Conservation (phyloP, 2,888 invertebrate genomes). For the Ceramica pisi region DNA sequence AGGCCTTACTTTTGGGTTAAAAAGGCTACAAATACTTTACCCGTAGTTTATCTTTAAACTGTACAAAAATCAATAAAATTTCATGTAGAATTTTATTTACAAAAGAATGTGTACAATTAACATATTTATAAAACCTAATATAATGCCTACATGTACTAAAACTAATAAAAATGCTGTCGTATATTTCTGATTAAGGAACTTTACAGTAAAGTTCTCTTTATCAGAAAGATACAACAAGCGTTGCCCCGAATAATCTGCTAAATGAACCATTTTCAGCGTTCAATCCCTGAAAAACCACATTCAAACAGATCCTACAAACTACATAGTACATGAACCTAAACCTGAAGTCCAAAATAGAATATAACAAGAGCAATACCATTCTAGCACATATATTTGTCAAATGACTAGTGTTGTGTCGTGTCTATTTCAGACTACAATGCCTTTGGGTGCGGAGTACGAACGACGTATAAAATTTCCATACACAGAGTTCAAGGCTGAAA, state of each 20-base stretch:
- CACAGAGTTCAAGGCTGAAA: constrained; percentile 79
- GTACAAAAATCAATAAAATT: no score
- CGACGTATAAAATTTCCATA: constrained; percentile 76
- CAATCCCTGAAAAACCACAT: not conserved
- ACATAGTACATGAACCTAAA: not conserved
- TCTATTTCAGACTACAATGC: constrained; percentile 66
- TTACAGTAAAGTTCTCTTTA: no score
- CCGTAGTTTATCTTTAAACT: no score
- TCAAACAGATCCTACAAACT: constrained; percentile 6
- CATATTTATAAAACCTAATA: no score
- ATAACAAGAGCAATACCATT: constrained; percentile 28
- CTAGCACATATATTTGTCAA: constrained; percentile 34
- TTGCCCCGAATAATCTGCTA: not conserved
- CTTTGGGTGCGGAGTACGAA: constrained; percentile 54
- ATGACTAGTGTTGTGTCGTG: constrained; percentile 51
- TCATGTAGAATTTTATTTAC: no score
- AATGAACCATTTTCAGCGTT: not conserved
- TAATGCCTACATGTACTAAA: no score
- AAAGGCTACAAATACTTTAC: no score
- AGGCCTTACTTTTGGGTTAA: no score
- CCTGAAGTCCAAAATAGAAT: constrained; percentile 9
- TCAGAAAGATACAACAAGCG: no score
- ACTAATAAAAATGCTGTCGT: no score
- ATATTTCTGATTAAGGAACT: no score
- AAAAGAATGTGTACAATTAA: no score